Conservation (phyloP, 2,888 invertebrate genomes). For the Byasa hedistus region DNA sequence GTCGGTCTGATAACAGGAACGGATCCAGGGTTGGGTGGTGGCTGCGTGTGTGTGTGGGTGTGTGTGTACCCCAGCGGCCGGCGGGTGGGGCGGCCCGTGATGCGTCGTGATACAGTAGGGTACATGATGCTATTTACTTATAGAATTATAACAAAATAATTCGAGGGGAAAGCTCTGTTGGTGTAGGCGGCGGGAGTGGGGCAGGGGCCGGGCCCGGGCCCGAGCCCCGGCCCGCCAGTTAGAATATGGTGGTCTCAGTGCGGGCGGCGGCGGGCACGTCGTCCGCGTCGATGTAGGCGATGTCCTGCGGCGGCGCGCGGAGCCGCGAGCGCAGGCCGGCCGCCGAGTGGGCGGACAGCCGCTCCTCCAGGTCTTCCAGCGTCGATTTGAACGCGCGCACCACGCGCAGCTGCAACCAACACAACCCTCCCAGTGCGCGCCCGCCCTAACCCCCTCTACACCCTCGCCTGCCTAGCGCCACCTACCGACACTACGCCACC, state of each 20-base stretch:
- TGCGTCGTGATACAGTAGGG: no score
- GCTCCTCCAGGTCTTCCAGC: slow-evolving; percentile 99
- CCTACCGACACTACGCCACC: slow-evolving; percentile 40
- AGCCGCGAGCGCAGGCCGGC: slow-evolving; percentile 94
- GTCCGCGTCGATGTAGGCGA: slow-evolving; percentile 90
- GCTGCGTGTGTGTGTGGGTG: no score
- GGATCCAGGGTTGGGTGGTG: background rate
- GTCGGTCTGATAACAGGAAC: slow-evolving; percentile 9
- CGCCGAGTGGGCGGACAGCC: slow-evolving; percentile 98
- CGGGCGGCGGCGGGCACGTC: slow-evolving; percentile 62
- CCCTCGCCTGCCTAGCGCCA: slow-evolving; percentile 37
- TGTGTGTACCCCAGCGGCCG: no score
- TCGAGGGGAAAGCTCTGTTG: slow-evolving; percentile 16
- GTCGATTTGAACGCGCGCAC: slow-evolving; percentile 99
- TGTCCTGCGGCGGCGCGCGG: slow-evolving; percentile 86
- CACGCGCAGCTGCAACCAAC: slow-evolving; percentile 98
- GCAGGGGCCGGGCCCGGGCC: background rate
- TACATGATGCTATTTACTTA: background rate
- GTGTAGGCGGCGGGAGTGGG: slow-evolving; percentile 28
- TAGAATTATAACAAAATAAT: background rate
- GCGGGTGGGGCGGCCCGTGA: no score
- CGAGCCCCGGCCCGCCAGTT: slow-evolving; percentile 33
- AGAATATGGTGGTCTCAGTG: slow-evolving; percentile 73
- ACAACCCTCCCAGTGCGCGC: slow-evolving; percentile 67
- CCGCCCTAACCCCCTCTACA: slow-evolving; percentile 48